Evolutionary conservation across 1,140 invertebrate genomes (phyloP), one percentile per base, ranked within the genome.

Genomic region (Leucophenga varia): DNA sequence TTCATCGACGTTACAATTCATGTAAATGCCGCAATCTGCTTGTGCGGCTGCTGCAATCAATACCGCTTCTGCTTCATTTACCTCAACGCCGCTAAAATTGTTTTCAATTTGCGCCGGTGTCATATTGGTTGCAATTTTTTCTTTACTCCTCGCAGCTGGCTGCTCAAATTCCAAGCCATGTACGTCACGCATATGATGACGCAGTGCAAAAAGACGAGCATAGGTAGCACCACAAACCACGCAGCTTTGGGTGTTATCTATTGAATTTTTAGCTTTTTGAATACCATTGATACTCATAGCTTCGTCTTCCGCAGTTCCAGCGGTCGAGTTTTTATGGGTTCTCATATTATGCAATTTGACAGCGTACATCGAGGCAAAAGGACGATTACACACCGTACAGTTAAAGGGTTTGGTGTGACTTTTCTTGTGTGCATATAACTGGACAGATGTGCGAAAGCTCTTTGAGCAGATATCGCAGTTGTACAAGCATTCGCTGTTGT

Each of bases 321-420:
- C n/a, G n/a, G n/a, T n/a, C n/a, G n/a, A n/a, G n/a, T 82, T 80
- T 43, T 81, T 78, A 57, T 89, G 87, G 0, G 83, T 85, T 50
- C 83, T 79, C 74, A 87, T 88, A 54, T n/a, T n/a, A n/a, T 89
- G 87, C 1, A 81, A 77, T 18, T 85, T 80, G 0, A 87, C 86
- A 0, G 86, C 84, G 54, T 88, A 89, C 2, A 89, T 60, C 0
- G 86, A 86, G 1, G 86, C 82, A 58, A 89, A 89, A 0, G 86
- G 86, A 39, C 87, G 77, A 61, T 84, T 84, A 64, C 87, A 89
- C 45, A 84, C 81, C 9, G 80, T 82, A 50, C 87, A 89, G 2
- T 81, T 79, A 54, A 86, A 89, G 0, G 87, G 87, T 64, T 89
- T 89, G 0, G 84, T 88, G 51, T 89, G 87, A 14, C 83, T 87